These are phyloP conservation scores for Actias luna DNA, from an alignment of 2,888 invertebrate species.

Conservation along the genomic window DNA sequence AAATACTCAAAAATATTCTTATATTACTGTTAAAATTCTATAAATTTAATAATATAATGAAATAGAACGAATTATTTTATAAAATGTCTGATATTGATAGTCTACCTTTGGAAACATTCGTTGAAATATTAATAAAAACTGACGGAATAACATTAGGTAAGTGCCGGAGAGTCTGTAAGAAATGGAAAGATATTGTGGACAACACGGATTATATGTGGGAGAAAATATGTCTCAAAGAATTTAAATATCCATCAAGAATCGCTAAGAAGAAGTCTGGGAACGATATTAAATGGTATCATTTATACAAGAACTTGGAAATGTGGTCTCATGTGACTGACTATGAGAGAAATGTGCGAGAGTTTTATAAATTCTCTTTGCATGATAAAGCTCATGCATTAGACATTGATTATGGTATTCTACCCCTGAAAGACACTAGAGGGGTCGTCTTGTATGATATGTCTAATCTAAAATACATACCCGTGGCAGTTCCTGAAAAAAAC, in stretches of 20 bases:
- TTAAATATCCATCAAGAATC: constrained; percentile 51
- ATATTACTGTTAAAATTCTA: background rate
- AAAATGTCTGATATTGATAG: constrained; percentile 39
- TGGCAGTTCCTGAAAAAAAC: constrained; percentile 52
- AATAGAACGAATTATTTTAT: background rate
- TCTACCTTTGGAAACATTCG: constrained; percentile 60
- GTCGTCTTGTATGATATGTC: constrained; percentile 56
- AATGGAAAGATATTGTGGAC: constrained; percentile 58
- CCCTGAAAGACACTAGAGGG: constrained; percentile 56
- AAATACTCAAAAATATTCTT: background rate
- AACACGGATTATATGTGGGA: constrained; percentile 56
- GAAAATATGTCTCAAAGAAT: constrained; percentile 52
- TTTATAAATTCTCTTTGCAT: constrained; percentile 56
- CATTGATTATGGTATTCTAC: constrained; percentile 55
- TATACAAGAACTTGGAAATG: constrained; percentile 58
- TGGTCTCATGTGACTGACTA: constrained; percentile 49
- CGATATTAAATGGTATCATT: constrained; percentile 57
- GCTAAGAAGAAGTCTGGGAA: constrained; percentile 58
- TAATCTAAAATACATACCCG: constrained; percentile 58
- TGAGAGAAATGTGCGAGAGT: constrained; percentile 47
- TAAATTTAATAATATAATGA: background rate
- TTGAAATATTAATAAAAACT: constrained; percentile 53
- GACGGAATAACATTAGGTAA: constrained; percentile 56
- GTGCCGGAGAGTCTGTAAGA: constrained; percentile 59
- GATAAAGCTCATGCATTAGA: constrained; percentile 55